Percentiles rank a stretch among this genome's conserved stretches.
These are phyloP conservation scores for Pampus argenteus DNA, from an alignment of 2,797 vertebrate genomes.

Conservation along the genomic window DNA sequence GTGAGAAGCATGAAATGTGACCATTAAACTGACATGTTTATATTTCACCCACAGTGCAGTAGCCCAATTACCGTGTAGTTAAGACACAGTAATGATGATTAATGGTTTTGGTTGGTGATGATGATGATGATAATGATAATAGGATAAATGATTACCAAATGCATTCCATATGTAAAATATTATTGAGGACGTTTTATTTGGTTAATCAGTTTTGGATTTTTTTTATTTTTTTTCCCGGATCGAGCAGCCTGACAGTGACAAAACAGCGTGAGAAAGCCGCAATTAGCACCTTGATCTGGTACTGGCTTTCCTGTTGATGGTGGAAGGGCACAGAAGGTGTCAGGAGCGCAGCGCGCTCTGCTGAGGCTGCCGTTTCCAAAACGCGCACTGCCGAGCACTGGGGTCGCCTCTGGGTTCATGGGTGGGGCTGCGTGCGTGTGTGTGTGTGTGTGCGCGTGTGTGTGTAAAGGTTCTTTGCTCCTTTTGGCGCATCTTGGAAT, in stretches of 20 bases:
- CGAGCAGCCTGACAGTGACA: conserved; percentile 58
- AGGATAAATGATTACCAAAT: not conserved
- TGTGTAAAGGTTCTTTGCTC: conserved; percentile 26
- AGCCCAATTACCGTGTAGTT: not conserved
- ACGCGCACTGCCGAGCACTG: conserved; percentile 48
- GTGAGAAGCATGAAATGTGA: not conserved
- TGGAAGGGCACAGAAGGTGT: conserved; percentile 78
- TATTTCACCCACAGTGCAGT: not conserved
- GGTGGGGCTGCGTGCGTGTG: conserved; percentile 65
- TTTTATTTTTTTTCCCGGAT: not conserved
- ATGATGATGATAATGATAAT: not conserved
- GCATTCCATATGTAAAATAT: too few relatives aligned
- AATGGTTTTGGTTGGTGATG: not conserved
- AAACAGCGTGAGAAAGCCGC: conserved; percentile 66
- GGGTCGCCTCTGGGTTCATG: conserved; percentile 74
- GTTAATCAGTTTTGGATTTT: too few relatives aligned
- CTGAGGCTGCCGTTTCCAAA: conserved; percentile 76
- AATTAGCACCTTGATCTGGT: conserved; percentile 77
- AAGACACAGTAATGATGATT: not conserved
- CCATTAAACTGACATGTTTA: not conserved
- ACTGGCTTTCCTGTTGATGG: conserved; percentile 65
- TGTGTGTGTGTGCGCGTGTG: conserved; percentile 22
- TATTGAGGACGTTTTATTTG: too few relatives aligned
- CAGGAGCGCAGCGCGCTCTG: conserved; percentile 73
- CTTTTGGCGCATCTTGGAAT: conserved; percentile 34